Percentiles rank a stretch among this genome's conserved stretches.
Evolutionary conservation across 2,113 vertebrate species (phyloP).

Genomic region (Strix uralensis): DNA sequence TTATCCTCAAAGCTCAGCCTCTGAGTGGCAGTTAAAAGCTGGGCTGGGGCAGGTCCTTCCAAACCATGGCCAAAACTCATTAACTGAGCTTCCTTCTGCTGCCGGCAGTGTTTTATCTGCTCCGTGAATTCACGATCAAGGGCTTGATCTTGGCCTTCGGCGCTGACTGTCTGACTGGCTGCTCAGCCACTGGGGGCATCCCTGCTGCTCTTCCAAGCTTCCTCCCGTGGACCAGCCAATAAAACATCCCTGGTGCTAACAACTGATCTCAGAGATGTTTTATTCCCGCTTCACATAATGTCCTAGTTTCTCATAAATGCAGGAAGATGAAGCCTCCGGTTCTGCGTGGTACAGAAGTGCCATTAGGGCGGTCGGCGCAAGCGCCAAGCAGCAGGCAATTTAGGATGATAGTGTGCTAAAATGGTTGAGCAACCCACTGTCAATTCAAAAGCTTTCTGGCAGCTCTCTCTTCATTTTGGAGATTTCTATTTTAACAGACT

Average conservation of each 20-base stretch:
- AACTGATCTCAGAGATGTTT: not conserved
- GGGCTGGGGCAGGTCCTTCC: not conserved
- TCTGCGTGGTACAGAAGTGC: not conserved
- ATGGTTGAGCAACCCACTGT: slow-evolving; percentile 32
- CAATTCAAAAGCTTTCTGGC: slow-evolving; percentile 75
- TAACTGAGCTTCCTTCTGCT: not conserved
- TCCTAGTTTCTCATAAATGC: slow-evolving; percentile 47
- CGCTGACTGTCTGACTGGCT: not conserved
- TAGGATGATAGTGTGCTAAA: slow-evolving; percentile 45
- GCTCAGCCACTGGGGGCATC: not conserved
- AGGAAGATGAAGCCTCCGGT: not conserved
- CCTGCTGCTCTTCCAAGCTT: not conserved
- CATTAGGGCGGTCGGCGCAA: slow-evolving; percentile 8
- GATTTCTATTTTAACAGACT: slow-evolving; percentile 46
- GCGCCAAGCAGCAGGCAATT: slow-evolving; percentile 33
- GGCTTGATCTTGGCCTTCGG: not conserved
- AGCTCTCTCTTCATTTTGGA: slow-evolving; percentile 61
- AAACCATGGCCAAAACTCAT: not conserved
- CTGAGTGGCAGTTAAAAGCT: not conserved
- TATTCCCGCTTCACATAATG: slow-evolving; percentile 21
- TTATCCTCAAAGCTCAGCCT: not conserved
- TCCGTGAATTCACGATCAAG: not conserved
- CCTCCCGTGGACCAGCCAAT: not conserved
- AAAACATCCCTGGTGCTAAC: not conserved
- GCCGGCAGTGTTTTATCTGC: not conserved